Evolutionary conservation across 2,797 vertebrate species (phyloP).

Genomic region (Todus mexicanus): DNA sequence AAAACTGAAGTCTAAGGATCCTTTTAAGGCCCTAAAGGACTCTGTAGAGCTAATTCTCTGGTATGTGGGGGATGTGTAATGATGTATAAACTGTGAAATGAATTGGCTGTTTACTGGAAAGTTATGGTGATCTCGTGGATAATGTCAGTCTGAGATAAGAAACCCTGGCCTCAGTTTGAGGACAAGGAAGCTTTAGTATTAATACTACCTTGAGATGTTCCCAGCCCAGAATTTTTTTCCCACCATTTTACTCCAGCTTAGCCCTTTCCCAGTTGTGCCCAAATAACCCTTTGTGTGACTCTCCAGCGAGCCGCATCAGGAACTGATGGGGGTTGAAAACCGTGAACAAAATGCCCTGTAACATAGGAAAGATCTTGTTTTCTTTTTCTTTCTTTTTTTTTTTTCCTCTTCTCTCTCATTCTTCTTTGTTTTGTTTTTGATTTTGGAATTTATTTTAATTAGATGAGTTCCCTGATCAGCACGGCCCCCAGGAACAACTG

Average conservation of each 20-base stretch:
- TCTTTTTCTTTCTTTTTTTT: neutral
- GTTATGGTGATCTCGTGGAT: neutral
- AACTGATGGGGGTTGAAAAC: neutral
- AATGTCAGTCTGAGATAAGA: neutral
- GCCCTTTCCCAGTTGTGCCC: neutral
- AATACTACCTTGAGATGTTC: neutral
- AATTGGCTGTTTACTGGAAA: slow-evolving; percentile 3
- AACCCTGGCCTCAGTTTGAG: neutral
- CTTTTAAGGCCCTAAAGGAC: slow-evolving; percentile 2
- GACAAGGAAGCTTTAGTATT: neutral
- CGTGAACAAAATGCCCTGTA: neutral
- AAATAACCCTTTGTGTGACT: neutral
- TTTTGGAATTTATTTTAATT: neutral
- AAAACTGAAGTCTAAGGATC: neutral
- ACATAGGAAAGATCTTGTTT: neutral
- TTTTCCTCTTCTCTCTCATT: neutral
- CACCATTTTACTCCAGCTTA: neutral
- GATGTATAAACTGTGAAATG: slow-evolving; percentile 8
- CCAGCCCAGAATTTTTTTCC: neutral
- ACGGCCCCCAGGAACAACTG: neutral
- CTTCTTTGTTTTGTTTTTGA: neutral
- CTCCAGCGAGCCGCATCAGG: neutral
- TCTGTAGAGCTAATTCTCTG: neutral
- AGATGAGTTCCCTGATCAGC: neutral
- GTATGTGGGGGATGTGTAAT: neutral